A percentile compares a stretch with the other conserved stretches of the same genome.
These are phyloP conservation scores for Leptogaster cylindrica DNA, from an alignment of 2,888 invertebrate species.

Conservation along the genomic window DNA sequence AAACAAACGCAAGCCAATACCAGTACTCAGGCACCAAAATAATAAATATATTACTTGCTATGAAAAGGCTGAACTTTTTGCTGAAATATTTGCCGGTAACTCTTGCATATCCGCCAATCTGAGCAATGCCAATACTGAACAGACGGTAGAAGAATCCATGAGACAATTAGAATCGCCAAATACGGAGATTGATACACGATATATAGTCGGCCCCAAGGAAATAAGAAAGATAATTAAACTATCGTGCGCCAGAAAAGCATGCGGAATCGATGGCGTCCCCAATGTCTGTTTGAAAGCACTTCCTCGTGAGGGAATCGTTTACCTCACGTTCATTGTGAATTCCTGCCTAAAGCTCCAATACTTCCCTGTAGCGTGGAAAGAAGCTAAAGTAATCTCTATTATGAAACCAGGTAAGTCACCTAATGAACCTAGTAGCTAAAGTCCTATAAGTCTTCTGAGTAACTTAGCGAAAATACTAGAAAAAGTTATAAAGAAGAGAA, in stretches of 20 bases:
- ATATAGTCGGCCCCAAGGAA: not conserved
- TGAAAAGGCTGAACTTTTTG: not conserved
- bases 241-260: not conserved
- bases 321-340: not conserved
- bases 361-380: not conserved
- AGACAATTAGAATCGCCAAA: not conserved
- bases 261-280: not conserved
- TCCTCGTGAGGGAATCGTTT: not conserved
- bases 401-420: not conserved
- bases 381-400: not conserved
- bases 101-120: not conserved
- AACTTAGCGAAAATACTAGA: not conserved
- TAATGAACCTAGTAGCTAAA: not conserved
- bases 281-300: not conserved
- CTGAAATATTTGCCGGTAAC: not conserved
- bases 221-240: not conserved
- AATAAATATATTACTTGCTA: not conserved
- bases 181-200: not conserved
- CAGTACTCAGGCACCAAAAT: not conserved
- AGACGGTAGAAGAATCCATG: not conserved
- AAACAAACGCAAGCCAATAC: not conserved
- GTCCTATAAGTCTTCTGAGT: not conserved
- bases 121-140: not conserved
- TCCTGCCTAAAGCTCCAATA: not conserved
- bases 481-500: not conserved